A percentile compares a stretch with the other conserved stretches of the same genome.
These are phyloP conservation scores for Chaetodon trifasciatus DNA, from an alignment of 2,797 vertebrate genomes.

Conservation along the genomic window DNA sequence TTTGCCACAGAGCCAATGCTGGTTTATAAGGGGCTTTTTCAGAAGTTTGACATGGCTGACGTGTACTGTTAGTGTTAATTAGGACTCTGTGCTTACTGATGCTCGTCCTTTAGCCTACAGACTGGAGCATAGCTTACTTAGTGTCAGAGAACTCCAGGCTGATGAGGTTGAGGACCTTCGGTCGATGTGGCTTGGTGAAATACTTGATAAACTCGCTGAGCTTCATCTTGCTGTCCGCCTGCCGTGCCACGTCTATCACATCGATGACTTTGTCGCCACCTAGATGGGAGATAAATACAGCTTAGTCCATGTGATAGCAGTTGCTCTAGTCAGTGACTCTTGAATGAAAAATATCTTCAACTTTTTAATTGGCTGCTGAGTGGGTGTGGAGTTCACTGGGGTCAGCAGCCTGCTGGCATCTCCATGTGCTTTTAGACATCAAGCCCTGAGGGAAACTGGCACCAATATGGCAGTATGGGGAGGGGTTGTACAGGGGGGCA, in stretches of 20 bases:
- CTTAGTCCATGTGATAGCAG: conserved; percentile 14
- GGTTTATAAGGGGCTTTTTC: neutral
- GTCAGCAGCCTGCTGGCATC: conserved; percentile 62
- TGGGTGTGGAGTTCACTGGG: conserved; percentile 50
- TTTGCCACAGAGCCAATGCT: neutral
- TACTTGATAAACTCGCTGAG: conserved; percentile 96
- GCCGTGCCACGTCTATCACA: conserved; percentile 98
- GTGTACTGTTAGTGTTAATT: neutral
- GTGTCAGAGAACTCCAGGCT: conserved; percentile 99
- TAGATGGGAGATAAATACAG: conserved; percentile 61
- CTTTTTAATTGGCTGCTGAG: conserved; percentile 64
- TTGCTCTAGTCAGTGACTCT: neutral
- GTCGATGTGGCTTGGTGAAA: conserved; percentile 91
- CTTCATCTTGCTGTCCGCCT: conserved; percentile 99
- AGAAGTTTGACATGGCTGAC: neutral
- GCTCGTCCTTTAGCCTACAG: neutral
- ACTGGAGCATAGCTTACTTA: conserved; percentile 87
- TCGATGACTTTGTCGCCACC: conserved; percentile 98
- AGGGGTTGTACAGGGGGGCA: conserved; percentile 36
- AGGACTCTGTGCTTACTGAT: neutral
- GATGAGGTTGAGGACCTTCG: conserved; percentile 99
- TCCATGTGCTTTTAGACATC: conserved; percentile 60
- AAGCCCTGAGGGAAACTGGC: conserved; percentile 72
- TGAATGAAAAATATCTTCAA: conserved; percentile 28
- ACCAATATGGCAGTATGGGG: conserved; percentile 53